phyloP scores from a whole-genome alignment of 2,797 vertebrate species.

The Peromyscus nudipes region DNA sequence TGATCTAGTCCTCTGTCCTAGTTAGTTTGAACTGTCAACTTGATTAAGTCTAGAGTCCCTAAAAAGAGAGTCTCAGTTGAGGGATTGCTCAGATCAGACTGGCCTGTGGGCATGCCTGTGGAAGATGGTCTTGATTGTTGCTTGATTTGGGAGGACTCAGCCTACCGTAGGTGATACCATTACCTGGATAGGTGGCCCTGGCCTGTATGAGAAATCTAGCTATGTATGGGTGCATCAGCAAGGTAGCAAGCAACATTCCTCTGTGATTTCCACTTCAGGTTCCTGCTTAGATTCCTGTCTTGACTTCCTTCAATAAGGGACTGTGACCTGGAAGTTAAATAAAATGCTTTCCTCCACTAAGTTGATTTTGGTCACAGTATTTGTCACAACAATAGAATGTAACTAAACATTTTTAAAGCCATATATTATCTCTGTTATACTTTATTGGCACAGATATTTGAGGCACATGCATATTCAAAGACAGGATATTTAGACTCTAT shows the following conservation, averaged over 20 bases:
- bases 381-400: neutral
- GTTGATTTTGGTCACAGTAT: neutral
- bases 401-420: neutral
- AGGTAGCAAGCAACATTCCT: neutral
- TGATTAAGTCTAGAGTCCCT: neutral
- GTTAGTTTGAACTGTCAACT: neutral
- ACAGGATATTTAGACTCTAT: neutral
- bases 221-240: neutral
- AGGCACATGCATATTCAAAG: neutral
- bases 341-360: neutral
- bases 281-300: neutral
- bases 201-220: neutral
- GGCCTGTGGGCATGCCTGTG: neutral
- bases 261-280: neutral
- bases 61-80: neutral
- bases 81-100: neutral
- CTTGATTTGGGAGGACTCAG: neutral
- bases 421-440: neutral
- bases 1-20: neutral
- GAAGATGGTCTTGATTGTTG: neutral
- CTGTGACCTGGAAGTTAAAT: neutral
- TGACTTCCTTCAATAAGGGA: neutral
- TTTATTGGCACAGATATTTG: neutral
- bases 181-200: neutral
- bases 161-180: neutral